phyloP scores from a whole-genome alignment of 2,797 vertebrate species.

The Clamator glandarius region DNA sequence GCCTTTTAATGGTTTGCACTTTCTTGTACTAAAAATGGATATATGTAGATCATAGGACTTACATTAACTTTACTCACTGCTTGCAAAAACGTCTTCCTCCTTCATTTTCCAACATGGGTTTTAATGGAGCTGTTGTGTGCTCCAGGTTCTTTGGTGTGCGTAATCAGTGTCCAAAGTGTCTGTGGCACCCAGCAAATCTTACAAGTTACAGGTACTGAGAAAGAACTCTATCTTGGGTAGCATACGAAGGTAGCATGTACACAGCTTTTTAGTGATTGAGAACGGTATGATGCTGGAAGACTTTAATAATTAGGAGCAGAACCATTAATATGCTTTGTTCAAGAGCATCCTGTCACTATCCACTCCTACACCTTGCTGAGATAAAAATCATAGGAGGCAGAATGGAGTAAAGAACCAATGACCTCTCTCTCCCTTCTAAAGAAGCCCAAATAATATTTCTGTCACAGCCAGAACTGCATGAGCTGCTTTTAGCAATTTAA shows the following conservation, averaged over 20 bases:
- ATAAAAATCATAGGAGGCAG: not conserved
- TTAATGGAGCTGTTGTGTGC: not conserved
- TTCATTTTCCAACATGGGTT: not conserved
- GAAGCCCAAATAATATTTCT: not conserved
- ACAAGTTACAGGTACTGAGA: not conserved
- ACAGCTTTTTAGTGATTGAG: not conserved
- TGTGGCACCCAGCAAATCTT: not conserved
- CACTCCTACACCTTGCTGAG: not conserved
- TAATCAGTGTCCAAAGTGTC: not conserved
- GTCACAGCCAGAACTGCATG: not conserved
- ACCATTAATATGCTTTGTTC: not conserved
- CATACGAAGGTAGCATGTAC: not conserved
- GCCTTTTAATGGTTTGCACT: not conserved
- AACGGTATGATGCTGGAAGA: not conserved
- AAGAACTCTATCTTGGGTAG: not conserved
- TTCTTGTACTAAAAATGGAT: not conserved
- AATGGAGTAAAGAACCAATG: not conserved
- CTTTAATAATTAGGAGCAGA: not conserved
- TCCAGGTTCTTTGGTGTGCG: not conserved
- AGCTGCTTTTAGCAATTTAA: not conserved
- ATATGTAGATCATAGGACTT: not conserved
- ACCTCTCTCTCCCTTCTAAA: fast-evolving
- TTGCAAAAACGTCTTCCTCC: not conserved
- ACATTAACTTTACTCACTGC: not conserved
- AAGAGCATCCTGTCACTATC: not conserved